Evolutionary conservation across 2,797 vertebrate genomes (phyloP).

Genomic region (Sternarchorhynchus goeldii): DNA sequence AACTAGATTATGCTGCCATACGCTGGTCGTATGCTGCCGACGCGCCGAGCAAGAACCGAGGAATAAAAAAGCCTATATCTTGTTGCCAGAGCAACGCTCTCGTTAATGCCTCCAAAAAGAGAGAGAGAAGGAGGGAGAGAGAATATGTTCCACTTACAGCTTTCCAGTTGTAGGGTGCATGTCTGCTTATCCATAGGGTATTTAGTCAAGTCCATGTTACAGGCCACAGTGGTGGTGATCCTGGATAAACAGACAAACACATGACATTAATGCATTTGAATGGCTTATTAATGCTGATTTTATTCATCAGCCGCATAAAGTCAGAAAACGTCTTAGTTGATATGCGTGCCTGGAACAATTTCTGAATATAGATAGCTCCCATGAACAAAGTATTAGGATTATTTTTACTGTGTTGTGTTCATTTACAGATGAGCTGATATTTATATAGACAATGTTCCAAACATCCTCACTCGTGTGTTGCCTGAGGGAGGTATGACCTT

Average conservation of each 20-base stretch:
- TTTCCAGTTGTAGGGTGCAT: conserved; percentile 90
- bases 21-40: neutral
- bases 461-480: neutral
- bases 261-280: neutral
- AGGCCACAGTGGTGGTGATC: conserved; percentile 90
- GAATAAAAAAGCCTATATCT: conserved; percentile 41
- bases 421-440: no score
- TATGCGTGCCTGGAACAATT: neutral
- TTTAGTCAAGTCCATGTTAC: conserved; percentile 93
- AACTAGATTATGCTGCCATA: conserved; percentile 30
- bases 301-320: conserved; percentile 7
- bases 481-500: neutral
- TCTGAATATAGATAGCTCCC: no score
- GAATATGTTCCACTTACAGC: conserved; percentile 78
- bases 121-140: neutral
- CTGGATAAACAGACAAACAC: conserved; percentile 60
- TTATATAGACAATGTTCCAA: no score
- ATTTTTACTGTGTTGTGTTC: no score
- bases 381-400: no score
- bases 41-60: conserved; percentile 20
- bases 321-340: conserved; percentile 6
- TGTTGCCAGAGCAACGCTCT: conserved; percentile 51
- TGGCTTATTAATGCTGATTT: neutral
- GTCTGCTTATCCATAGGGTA: conserved; percentile 95
- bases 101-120: conserved; percentile 38